Conservation (phyloP, 2,113 vertebrate species). For the Chaenogobius annularis region DNA sequence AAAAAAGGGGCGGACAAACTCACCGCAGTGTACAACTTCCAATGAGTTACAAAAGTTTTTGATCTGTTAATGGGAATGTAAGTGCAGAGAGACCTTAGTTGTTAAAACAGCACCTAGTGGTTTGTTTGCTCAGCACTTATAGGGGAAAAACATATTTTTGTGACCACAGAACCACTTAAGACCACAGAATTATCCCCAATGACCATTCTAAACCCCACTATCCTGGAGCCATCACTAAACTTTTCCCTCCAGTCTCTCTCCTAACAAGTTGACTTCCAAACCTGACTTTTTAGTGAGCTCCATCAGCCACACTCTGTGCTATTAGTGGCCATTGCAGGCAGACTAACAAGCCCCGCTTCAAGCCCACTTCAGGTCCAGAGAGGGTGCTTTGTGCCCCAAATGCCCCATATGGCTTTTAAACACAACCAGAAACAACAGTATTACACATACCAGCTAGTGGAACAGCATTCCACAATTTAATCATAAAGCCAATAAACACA, state of each 20-base stretch:
- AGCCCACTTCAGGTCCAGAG: constrained; percentile 22
- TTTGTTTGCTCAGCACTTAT: constrained; percentile 38
- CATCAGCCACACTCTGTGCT: constrained; percentile 14
- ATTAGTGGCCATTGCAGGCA: constrained; percentile 44
- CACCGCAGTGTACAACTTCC: background rate
- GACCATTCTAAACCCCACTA: constrained; percentile 38
- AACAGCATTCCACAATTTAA: constrained; percentile 27
- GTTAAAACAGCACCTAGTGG: constrained; percentile 6
- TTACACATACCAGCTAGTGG: constrained; percentile 12
- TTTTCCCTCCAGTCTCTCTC: constrained; percentile 24
- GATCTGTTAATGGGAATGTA: background rate
- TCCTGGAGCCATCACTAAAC: constrained; percentile 32
- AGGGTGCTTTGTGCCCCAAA: constrained; percentile 16
- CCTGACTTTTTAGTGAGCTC: constrained; percentile 1
- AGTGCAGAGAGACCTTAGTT: background rate
- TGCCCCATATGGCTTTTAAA: constrained; percentile 12
- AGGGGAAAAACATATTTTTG: constrained; percentile 32
- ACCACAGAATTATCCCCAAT: constrained; percentile 43
- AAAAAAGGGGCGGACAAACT: background rate
- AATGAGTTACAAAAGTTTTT: background rate
- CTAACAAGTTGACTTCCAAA: constrained; percentile 48
- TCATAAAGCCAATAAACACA: background rate
- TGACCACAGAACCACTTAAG: constrained; percentile 31
- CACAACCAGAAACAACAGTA: constrained; percentile 29
- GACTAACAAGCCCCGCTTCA: constrained; percentile 40